Evolutionary conservation across 2,888 invertebrate genomes (phyloP).

Genomic region (Pterostichus madidus): DNA sequence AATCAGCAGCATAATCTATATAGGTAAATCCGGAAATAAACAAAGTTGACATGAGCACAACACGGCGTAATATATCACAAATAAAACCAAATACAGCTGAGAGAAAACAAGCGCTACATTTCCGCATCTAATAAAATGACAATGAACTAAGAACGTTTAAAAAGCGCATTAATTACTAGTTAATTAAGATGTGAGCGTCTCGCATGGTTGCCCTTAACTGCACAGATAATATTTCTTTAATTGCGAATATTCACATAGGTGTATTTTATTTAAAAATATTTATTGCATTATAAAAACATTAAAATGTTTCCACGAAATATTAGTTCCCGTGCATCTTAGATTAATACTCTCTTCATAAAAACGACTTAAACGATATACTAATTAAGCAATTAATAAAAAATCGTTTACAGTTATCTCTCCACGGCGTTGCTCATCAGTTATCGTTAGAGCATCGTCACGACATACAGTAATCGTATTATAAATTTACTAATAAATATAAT

Average conservation of each 20-base stretch:
- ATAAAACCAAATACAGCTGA: conserved; percentile 9
- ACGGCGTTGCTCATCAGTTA: conserved; percentile 33
- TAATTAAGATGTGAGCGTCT: conserved; percentile 12
- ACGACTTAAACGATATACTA: conserved; percentile 31
- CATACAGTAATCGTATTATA: conserved; percentile 45
- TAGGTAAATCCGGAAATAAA: not conserved
- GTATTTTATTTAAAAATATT: not conserved
- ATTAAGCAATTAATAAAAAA: conserved; percentile 54
- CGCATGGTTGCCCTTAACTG: conserved; percentile 15
- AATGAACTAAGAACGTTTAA: conserved; percentile 10
- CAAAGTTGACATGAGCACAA: not conserved
- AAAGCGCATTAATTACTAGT: conserved; percentile 3
- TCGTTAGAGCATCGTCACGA: conserved; percentile 50
- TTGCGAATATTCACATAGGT: conserved; percentile 38
- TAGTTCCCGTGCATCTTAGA: no score
- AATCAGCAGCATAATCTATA: conserved; percentile 1
- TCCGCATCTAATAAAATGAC: conserved; percentile 21
- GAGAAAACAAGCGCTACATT: not conserved
- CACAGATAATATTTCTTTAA: conserved; percentile 25
- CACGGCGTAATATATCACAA: not conserved
- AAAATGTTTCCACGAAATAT: conserved; percentile 26
- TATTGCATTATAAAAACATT: conserved; percentile 16
- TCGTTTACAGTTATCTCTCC: conserved; percentile 30
- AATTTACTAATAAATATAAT: conserved; percentile 60
- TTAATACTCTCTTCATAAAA: conserved; percentile 20